These are phyloP conservation scores for Cyprinus carpio DNA, from an alignment of 2,113 vertebrate genomes.

Conservation along the genomic window DNA sequence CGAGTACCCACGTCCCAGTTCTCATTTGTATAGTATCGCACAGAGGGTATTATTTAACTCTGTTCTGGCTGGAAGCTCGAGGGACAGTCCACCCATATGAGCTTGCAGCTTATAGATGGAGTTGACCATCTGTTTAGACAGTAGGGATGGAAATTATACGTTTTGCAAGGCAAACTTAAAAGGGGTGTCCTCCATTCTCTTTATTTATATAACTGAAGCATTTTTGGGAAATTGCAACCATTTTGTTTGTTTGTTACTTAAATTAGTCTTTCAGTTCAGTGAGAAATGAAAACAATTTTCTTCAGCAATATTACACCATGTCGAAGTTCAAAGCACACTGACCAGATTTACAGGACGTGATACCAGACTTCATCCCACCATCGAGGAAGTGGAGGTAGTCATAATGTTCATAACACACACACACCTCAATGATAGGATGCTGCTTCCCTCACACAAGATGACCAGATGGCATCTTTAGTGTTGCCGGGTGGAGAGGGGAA, in stretches of 20 bases:
- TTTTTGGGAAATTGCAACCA: background rate
- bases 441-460: constrained; percentile 19
- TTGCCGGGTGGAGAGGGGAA: constrained; percentile 18
- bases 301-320: background rate
- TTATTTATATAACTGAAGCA: background rate
- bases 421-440: background rate
- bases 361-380: background rate
- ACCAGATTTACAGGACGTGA: constrained; percentile 10
- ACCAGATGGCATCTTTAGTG: constrained; percentile 54
- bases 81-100: constrained; percentile 9
- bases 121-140: constrained; percentile 45
- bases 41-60: constrained; percentile 30
- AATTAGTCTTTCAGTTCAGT: background rate
- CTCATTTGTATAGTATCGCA: background rate
- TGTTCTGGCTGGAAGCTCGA: constrained; percentile 3
- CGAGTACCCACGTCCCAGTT: background rate
- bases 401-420: background rate
- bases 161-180: constrained; percentile 21
- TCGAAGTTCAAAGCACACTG: background rate
- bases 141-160: constrained; percentile 12
- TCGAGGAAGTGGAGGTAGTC: background rate
- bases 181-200: background rate
- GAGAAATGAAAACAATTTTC: background rate
- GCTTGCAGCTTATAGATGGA: constrained; percentile 29
- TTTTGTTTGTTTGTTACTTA: background rate